phyloP scores from a whole-genome alignment of 2,113 vertebrate genomes.

The Probosciger aterrimus region DNA sequence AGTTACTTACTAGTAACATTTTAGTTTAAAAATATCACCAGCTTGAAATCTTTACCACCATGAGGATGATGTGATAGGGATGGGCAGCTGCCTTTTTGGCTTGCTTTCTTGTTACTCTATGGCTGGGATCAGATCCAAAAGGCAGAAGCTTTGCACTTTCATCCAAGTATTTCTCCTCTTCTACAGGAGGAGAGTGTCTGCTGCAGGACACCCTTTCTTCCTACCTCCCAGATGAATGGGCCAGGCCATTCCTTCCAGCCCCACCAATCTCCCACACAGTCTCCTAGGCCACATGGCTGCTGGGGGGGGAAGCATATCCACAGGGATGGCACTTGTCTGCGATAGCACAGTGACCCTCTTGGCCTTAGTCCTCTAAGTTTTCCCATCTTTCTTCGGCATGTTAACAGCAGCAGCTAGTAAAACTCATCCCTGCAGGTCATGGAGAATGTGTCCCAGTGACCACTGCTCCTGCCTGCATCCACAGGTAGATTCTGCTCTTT shows the following conservation, averaged over 20 bases:
- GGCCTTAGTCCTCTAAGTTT: not conserved
- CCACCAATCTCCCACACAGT: not conserved
- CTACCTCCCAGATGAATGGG: not conserved
- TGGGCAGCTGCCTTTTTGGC: not conserved
- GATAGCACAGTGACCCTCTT: not conserved
- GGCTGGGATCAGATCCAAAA: not conserved
- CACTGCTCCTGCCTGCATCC: not conserved
- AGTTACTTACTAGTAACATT: not conserved
- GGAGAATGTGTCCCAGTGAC: not conserved
- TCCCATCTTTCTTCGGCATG: not conserved
- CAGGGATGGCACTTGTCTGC: not conserved
- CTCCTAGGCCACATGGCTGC: fast-evolving
- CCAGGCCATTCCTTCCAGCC: not conserved
- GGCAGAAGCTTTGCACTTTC: not conserved
- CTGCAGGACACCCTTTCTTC: not conserved
- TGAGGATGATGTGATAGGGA: not conserved
- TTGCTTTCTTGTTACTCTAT: not conserved
- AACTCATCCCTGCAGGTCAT: not conserved
- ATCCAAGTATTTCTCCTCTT: not conserved
- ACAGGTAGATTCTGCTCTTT: not conserved
- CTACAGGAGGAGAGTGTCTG: not conserved
- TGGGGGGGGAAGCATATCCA: not conserved
- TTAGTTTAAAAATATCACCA: not conserved
- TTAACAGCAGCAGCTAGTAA: not conserved
- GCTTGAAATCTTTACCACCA: not conserved